phyloP scores from a whole-genome alignment of 2,113 vertebrate species.

The Oreochromis tanganicae region DNA sequence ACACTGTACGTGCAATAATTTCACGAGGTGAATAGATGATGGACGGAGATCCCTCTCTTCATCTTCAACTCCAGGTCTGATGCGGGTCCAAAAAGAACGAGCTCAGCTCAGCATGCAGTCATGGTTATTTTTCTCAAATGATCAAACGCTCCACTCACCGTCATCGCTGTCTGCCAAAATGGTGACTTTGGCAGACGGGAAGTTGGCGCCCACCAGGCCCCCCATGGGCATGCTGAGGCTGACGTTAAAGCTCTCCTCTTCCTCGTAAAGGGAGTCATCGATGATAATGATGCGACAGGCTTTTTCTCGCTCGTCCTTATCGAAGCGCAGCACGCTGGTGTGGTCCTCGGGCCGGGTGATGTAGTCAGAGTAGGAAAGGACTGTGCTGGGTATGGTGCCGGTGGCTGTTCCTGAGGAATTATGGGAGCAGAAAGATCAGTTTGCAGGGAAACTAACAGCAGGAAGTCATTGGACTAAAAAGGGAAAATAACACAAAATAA shows the following conservation, averaged over 20 bases:
- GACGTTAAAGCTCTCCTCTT: conserved; percentile 81
- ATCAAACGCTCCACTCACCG: conserved; percentile 67
- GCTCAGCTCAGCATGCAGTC: not conserved
- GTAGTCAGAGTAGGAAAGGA: conserved; percentile 81
- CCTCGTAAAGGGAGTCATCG: conserved; percentile 83
- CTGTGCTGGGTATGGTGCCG: conserved; percentile 74
- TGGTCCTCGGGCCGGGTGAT: conserved; percentile 81
- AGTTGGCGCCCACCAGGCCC: conserved; percentile 72
- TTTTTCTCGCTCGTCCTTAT: conserved; percentile 79
- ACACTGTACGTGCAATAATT: not conserved
- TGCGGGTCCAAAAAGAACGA: not conserved
- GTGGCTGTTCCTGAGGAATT: conserved; percentile 71
- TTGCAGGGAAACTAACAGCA: not conserved
- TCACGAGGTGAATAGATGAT: not conserved
- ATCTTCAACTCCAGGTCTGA: not conserved
- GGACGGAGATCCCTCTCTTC: not conserved
- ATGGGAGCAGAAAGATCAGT: not conserved
- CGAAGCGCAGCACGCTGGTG: conserved; percentile 78
- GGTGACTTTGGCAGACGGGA: conserved; percentile 71
- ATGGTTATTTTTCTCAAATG: not conserved
- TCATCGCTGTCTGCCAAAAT: conserved; percentile 80
- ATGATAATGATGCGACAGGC: conserved; percentile 78
- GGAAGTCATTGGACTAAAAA: not conserved
- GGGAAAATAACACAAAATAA: not conserved
- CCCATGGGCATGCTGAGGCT: conserved; percentile 81